Evolutionary conservation across 2,113 vertebrate species (phyloP).

Genomic region (Lasiurus cinereus): DNA sequence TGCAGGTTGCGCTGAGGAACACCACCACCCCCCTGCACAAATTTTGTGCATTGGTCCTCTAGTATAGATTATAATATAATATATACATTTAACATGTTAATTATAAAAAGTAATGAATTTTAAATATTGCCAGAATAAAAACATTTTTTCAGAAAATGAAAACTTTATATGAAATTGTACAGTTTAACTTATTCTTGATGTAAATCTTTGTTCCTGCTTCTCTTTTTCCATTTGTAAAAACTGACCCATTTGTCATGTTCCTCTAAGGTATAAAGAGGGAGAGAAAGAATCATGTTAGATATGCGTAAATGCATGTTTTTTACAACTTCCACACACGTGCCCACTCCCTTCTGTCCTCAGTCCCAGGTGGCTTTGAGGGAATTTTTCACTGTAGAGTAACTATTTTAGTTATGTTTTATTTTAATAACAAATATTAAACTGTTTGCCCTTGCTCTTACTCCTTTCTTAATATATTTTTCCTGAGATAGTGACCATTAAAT

Average conservation of each 20-base stretch:
- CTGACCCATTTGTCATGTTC: neutral
- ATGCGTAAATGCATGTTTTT: neutral
- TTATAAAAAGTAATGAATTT: neutral
- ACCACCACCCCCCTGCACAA: no score
- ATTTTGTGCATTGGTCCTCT: no score
- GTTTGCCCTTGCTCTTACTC: neutral
- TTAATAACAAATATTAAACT: neutral
- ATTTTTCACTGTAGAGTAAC: neutral
- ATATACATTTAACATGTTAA: neutral
- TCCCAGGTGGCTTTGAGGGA: neutral
- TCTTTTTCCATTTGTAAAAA: conserved; percentile 15
- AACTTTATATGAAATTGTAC: neutral
- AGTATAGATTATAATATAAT: neutral
- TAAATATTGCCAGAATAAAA: neutral
- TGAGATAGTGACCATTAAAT: neutral
- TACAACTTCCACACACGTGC: neutral
- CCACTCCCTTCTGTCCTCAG: neutral
- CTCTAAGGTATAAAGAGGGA: neutral
- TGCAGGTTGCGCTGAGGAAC: no score
- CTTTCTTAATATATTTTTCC: neutral
- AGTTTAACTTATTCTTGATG: neutral
- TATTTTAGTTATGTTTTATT: neutral
- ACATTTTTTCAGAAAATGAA: neutral
- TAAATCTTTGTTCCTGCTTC: neutral
- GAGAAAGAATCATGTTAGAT: neutral